These are phyloP conservation scores for Trematomus bernacchii DNA, from an alignment of 2,797 vertebrate genomes.

Conservation along the genomic window DNA sequence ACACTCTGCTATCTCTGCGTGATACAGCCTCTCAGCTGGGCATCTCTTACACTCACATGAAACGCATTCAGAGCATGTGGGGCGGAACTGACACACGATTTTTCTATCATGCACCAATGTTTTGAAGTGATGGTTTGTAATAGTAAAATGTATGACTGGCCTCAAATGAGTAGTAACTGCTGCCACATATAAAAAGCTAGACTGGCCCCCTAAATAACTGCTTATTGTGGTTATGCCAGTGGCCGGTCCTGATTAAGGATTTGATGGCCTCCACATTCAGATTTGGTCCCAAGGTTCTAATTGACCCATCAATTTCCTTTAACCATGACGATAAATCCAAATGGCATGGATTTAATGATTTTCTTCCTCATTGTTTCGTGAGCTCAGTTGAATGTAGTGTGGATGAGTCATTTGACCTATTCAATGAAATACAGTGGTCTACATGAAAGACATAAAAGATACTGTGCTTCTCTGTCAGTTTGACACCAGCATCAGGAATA, in stretches of 20 bases:
- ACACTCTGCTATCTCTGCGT: too few relatives aligned
- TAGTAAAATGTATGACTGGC: too few relatives aligned
- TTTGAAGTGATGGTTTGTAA: too few relatives aligned
- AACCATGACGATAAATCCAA: slow-evolving; percentile 42
- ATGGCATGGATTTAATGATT: slow-evolving; percentile 47
- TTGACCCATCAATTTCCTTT: slow-evolving; percentile 38
- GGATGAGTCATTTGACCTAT: slow-evolving; percentile 23
- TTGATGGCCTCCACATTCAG: slow-evolving; percentile 61
- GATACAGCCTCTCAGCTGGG: too few relatives aligned
- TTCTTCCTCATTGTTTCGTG: slow-evolving; percentile 10
- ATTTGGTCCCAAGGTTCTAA: slow-evolving; percentile 59
- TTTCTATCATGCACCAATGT: too few relatives aligned
- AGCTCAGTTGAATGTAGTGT: slow-evolving; percentile 4
- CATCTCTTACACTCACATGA: too few relatives aligned
- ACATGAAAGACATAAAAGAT: neutral
- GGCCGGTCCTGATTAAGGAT: slow-evolving; percentile 3
- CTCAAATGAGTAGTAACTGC: too few relatives aligned
- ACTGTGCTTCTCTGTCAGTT: neutral
- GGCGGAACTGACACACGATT: too few relatives aligned
- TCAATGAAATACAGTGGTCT: slow-evolving; percentile 20
- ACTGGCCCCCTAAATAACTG: too few relatives aligned
- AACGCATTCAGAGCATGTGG: too few relatives aligned
- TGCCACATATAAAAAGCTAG: too few relatives aligned
- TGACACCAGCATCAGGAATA: slow-evolving; percentile 2
- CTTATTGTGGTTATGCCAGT: too few relatives aligned